phyloP scores from a whole-genome alignment of 2,113 vertebrate species.

The Oncorhynchus kisutch region DNA sequence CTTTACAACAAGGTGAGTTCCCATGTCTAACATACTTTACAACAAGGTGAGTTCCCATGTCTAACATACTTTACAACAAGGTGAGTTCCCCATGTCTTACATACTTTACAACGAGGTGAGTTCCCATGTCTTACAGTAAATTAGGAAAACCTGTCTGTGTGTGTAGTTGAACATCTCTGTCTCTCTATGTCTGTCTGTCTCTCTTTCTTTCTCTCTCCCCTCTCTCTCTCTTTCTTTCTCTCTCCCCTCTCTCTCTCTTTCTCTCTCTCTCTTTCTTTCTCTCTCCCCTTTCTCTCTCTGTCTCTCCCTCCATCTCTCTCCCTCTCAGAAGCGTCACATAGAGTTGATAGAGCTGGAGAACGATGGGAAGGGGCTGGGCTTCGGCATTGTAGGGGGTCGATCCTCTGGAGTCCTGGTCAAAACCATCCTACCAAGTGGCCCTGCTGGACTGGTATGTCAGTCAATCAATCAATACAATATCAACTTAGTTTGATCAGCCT shows the following conservation, averaged over 20 bases:
- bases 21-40: no score
- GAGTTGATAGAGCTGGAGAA: conserved; percentile 92
- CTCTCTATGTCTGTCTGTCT: not conserved
- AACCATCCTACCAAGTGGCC: conserved; percentile 91
- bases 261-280: not conserved
- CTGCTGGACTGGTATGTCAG: conserved; percentile 85
- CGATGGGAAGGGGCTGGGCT: conserved; percentile 92
- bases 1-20: no score
- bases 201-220: not conserved
- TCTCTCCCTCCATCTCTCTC: not conserved
- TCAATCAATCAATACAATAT: not conserved
- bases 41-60: no score
- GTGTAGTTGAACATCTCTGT: not conserved
- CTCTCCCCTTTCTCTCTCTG: conserved; percentile 29
- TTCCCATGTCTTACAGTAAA: not conserved
- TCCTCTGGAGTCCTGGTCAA: conserved; percentile 93
- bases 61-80: no score
- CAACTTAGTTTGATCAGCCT: not conserved
- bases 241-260: not conserved
- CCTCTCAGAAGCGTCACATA: conserved; percentile 77
- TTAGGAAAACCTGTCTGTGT: not conserved
- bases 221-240: not conserved
- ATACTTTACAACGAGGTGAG: no score
- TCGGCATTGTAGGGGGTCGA: conserved; percentile 93
- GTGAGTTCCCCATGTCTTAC: no score